Conservation (phyloP, 64 coral and sea anemone genomes). For the Porites lutea region DNA sequence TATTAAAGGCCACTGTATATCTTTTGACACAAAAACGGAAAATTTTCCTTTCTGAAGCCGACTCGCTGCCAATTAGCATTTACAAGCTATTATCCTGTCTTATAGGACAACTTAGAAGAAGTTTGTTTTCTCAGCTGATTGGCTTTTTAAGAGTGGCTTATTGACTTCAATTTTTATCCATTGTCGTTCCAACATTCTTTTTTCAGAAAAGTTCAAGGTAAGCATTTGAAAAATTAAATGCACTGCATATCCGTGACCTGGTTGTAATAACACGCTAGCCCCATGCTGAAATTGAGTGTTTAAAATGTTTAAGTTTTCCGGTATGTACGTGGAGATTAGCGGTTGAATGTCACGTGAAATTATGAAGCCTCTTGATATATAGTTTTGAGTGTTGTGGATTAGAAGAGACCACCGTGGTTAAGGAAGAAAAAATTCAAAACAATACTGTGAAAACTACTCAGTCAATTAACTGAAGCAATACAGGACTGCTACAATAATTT, state of each 20-base stretch:
- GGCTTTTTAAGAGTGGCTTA: not conserved
- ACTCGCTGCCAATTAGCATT: slow-evolving; percentile 13
- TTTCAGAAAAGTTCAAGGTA: not conserved
- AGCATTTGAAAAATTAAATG: not conserved
- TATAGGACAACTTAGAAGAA: not conserved
- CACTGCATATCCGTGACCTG: not conserved
- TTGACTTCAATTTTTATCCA: not conserved
- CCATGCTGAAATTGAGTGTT: not conserved
- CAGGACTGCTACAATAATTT: too few species aligned
- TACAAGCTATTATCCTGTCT: not conserved
- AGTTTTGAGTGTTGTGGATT: not conserved
- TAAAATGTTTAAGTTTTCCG: not conserved
- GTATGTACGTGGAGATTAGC: not conserved
- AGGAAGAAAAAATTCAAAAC: not conserved
- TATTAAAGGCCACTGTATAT: not conserved
- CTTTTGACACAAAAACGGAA: not conserved
- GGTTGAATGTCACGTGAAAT: not conserved
- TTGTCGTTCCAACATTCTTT: not conserved
- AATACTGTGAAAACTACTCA: too few species aligned
- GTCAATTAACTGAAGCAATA: too few species aligned
- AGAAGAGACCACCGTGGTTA: not conserved
- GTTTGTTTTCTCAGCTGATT: not conserved
- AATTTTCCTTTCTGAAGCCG: slow-evolving; percentile 5
- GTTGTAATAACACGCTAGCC: not conserved
- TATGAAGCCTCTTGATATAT: not conserved